Base-by-base conservation (phyloP, 2,888 invertebrate genomes). In the Pollenia angustigena region DNA sequence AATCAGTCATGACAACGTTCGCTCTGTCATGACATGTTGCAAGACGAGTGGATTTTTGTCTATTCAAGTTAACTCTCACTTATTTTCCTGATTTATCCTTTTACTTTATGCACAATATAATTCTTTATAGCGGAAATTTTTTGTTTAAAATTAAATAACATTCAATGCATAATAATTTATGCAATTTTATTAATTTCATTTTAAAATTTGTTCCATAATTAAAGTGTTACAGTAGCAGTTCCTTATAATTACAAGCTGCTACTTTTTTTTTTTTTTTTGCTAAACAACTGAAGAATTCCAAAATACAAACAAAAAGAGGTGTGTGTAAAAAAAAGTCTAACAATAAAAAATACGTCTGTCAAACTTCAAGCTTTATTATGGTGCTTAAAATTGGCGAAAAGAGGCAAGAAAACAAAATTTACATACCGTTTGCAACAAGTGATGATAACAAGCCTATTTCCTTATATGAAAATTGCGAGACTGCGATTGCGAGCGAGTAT, bases 401-500 rank as follows among this genome's bases (percentile, higher is more conserved):
- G 6, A 42, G 18, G 18, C 52, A 68, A 64, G 18, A 40, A 66
- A 48, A 62, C 52, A 0, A 58, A 82, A 82, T 78, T 78, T 85
- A 58, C 79, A 85, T 85, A 80, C 74, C 74, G 54, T 72, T 83
- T 74, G 79, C 80, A 84, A 84, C 87, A 87, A 87, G 87, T 87
- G 87, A 87, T 87, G 84, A 87, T 87, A 87, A 83, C 82, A 79
- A 84, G 81, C 81, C 78, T 81, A 87, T 87, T 87, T 87, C 87
- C 87, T 87, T 87, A 87, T 78, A 84, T 60, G 84, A 40, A 18
- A 62, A 48, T 32, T 32, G 32, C 32, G 32, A 32, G 32, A 32
- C 32, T 32, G 32, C 56, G 2, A 56, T 18, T 69, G 58, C 42
- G 2, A 60, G n/a, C 42, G 60, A 12, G 44, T 32, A 8, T 16